Evolutionary conservation across 2,797 vertebrate genomes (phyloP).

Genomic region (Diplodus sargus): DNA sequence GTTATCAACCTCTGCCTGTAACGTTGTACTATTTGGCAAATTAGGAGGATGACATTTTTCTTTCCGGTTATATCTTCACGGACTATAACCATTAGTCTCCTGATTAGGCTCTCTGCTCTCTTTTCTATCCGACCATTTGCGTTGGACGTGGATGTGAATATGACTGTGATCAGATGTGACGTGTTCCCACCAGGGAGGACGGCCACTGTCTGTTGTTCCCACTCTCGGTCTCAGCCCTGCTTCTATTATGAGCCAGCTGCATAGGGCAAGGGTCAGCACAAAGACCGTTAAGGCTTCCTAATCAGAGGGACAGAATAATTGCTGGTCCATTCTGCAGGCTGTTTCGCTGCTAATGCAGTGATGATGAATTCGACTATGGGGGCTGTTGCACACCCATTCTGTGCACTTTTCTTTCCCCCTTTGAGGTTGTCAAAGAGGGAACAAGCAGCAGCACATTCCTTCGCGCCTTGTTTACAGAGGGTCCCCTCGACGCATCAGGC

Average conservation of each 20-base stretch:
- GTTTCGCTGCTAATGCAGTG: conserved; percentile 61
- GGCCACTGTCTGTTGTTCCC: conserved; percentile 75
- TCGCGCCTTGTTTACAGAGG: conserved; percentile 74
- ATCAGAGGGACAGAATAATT: conserved; percentile 77
- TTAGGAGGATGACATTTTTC: conserved; percentile 26
- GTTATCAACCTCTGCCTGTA: not conserved
- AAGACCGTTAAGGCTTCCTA: conserved; percentile 74
- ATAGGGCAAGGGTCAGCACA: conserved; percentile 78
- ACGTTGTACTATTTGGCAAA: not conserved
- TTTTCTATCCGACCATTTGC: conserved; percentile 53
- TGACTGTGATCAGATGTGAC: conserved; percentile 78
- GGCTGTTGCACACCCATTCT: conserved; percentile 45
- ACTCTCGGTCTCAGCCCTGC: conserved; percentile 56
- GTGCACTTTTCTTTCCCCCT: conserved; percentile 40
- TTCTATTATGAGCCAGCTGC: conserved; percentile 79
- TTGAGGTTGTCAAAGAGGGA: conserved; percentile 48
- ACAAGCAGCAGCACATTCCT: conserved; percentile 64
- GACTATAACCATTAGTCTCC: conserved; percentile 45
- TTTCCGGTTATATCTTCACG: conserved; percentile 37
- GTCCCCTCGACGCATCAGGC: conserved; percentile 69
- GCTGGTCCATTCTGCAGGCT: conserved; percentile 61
- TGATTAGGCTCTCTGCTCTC: conserved; percentile 34
- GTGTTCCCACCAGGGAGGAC: conserved; percentile 77
- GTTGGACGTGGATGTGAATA: conserved; percentile 56
- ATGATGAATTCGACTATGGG: conserved; percentile 65